A percentile compares a stretch with the other conserved stretches of the same genome.
These are phyloP conservation scores for Emmelina monodactyla DNA, from an alignment of 2,888 invertebrate genomes.

Conservation along the genomic window DNA sequence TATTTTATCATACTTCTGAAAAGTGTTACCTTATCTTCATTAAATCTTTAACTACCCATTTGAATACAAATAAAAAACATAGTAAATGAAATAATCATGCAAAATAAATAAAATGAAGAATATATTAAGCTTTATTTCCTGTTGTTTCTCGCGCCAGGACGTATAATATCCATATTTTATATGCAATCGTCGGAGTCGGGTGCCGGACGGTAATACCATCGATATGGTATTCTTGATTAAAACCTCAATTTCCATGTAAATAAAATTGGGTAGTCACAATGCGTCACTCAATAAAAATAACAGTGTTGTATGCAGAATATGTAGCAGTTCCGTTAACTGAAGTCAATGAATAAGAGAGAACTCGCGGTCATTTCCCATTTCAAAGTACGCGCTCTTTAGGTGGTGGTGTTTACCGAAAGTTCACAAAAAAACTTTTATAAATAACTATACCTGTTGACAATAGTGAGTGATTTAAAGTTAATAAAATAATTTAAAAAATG, in stretches of 20 bases:
- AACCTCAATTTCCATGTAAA: conserved; percentile 27
- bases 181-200: too few relatives aligned
- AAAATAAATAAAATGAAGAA: too few relatives aligned
- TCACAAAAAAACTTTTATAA: conserved; percentile 3
- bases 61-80: too few relatives aligned
- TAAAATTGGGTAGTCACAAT: conserved; percentile 31
- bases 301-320: conserved; percentile 37
- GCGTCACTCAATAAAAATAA: conserved; percentile 26
- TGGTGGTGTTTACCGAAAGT: conserved; percentile 32
- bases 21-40: too few relatives aligned
- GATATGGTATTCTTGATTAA: conserved; percentile 23
- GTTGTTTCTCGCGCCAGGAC: too few relatives aligned
- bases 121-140: too few relatives aligned
- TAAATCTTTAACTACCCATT: too few relatives aligned
- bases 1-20: too few relatives aligned
- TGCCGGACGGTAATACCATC: conserved; percentile 10
- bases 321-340: conserved; percentile 40
- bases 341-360: conserved; percentile 37
- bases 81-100: too few relatives aligned
- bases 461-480: conserved; percentile 25
- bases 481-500: conserved; percentile 20
- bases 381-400: conserved; percentile 35
- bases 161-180: too few relatives aligned
- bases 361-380: conserved; percentile 34
- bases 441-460: conserved; percentile 21